Evolutionary conservation across 2,113 vertebrate genomes (phyloP).

Genomic region (Odocoileus virginianus): DNA sequence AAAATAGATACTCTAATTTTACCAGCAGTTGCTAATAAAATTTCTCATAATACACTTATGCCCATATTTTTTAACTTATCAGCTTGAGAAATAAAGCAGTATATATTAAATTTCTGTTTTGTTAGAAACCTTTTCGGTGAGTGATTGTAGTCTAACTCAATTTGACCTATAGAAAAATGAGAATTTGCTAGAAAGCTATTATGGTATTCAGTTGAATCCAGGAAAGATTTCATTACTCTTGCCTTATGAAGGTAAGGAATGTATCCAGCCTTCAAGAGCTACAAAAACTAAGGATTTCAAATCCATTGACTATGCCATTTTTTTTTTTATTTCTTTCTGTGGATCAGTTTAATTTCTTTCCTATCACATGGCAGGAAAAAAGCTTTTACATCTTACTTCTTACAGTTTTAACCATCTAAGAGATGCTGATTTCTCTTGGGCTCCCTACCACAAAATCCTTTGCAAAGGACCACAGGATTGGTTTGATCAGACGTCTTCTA

Average conservation of each 20-base stretch:
- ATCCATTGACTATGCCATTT: not conserved
- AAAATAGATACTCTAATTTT: not conserved
- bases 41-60: not conserved
- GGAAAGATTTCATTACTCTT: not conserved
- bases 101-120: not conserved
- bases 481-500: not conserved
- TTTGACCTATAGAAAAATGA: not conserved
- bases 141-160: not conserved
- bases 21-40: not conserved
- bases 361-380: not conserved
- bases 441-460: not conserved
- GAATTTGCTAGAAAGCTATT: not conserved
- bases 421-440: not conserved
- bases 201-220: not conserved
- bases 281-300: not conserved
- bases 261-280: not conserved
- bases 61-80: not conserved
- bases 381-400: not conserved
- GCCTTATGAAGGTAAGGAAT: not conserved
- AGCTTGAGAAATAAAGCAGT: not conserved
- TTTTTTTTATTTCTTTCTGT: not conserved
- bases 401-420: not conserved
- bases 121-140: not conserved
- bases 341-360: not conserved
- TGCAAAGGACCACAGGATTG: not conserved